phyloP scores from a whole-genome alignment of 1,140 invertebrate genomes.

The Pogonomyrmex barbatus region DNA sequence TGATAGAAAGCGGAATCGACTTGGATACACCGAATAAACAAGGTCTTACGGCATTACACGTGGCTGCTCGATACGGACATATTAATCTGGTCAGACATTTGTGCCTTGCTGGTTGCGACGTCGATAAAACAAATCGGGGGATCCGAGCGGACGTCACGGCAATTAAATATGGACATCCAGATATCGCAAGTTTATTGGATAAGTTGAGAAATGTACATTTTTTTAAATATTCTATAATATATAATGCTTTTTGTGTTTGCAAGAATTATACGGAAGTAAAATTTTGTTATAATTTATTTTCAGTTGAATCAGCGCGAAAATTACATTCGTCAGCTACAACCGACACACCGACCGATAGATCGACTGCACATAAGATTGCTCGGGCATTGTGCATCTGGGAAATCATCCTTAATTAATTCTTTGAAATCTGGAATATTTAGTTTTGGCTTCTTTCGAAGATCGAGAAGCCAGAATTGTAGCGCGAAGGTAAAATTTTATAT shows the following conservation, averaged over 20 bases:
- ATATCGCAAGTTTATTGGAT: constrained; percentile 91
- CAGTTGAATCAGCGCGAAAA: constrained; percentile 87
- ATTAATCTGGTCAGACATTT: constrained; percentile 92
- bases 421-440: constrained; percentile 90
- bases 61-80: constrained; percentile 91
- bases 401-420: constrained; percentile 91
- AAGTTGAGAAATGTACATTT: constrained; percentile 89
- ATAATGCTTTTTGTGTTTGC: not conserved
- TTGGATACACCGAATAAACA: constrained; percentile 90
- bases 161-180: constrained; percentile 91
- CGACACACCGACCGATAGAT: constrained; percentile 88
- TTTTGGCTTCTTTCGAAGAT: constrained; percentile 88
- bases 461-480: constrained; percentile 84
- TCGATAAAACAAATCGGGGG: constrained; percentile 90
- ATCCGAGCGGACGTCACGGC: constrained; percentile 94
- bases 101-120: constrained; percentile 90
- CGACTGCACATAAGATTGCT: constrained; percentile 92
- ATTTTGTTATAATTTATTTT: constrained; percentile 43
- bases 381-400: constrained; percentile 92
- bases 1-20: constrained; percentile 92
- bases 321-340: constrained; percentile 91
- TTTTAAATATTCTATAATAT: not conserved
- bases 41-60: constrained; percentile 91
- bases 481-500: constrained; percentile 77
- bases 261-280: constrained; percentile 1